These are phyloP conservation scores for Cyprinodon brontotheroides DNA, from an alignment of 2,113 vertebrate species.

Conservation along the genomic window DNA sequence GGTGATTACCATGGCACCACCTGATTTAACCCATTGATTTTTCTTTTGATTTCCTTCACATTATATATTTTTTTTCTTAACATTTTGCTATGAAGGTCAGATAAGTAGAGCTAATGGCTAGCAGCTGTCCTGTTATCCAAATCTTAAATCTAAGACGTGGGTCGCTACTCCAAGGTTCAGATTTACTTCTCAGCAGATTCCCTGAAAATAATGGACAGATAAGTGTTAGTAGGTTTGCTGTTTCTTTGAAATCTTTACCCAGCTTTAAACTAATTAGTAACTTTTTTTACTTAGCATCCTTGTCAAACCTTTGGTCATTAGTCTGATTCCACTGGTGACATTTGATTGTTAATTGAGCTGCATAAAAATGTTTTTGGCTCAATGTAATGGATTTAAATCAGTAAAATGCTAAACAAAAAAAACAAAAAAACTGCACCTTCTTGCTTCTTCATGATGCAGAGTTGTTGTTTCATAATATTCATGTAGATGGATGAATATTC, in stretches of 20 bases:
- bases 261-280: background rate
- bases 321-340: too few species aligned
- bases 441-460: background rate
- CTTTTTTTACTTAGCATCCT: too few species aligned
- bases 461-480: background rate
- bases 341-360: too few species aligned
- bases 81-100: background rate
- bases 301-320: too few species aligned
- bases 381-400: background rate
- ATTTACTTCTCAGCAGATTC: background rate
- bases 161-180: background rate
- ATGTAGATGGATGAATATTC: background rate
- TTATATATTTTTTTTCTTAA: background rate
- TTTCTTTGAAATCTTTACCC: background rate
- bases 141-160: background rate
- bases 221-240: background rate
- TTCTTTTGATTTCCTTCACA: too few species aligned
- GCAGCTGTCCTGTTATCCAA: background rate
- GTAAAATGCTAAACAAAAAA: background rate
- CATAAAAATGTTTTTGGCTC: background rate
- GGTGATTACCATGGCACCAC: too few species aligned
- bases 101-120: background rate
- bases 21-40: too few species aligned
- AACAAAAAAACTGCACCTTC: background rate
- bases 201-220: background rate